A percentile compares a stretch with the other conserved stretches of the same genome.
These are phyloP conservation scores for Pissodes strobi DNA, from an alignment of 1,140 invertebrate species.

Conservation along the genomic window DNA sequence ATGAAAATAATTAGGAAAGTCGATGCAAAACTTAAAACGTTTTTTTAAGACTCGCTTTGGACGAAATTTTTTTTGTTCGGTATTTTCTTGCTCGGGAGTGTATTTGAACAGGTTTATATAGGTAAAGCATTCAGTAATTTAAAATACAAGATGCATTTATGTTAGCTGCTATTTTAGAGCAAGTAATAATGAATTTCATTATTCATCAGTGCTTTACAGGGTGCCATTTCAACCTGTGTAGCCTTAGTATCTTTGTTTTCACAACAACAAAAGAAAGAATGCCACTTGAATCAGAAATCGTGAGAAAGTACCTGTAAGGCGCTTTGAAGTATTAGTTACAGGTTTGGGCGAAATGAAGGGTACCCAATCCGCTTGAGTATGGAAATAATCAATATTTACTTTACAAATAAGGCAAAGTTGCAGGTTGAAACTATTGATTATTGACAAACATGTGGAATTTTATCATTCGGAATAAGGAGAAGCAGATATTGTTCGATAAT, in stretches of 20 bases:
- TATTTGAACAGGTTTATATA: too few species aligned
- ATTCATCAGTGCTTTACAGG: not conserved
- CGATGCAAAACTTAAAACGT: too few species aligned
- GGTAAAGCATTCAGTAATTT: too few species aligned
- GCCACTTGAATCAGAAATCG: slow-evolving; percentile 16
- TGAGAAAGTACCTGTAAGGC: slow-evolving; percentile 21
- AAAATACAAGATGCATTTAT: too few species aligned
- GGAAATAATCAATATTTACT: slow-evolving; percentile 26
- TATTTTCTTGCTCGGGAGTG: too few species aligned
- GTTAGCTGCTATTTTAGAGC: too few species aligned
- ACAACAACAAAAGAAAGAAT: slow-evolving; percentile 10
- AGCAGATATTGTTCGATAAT: too few species aligned
- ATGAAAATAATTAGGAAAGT: too few species aligned
- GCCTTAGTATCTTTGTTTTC: too few species aligned
- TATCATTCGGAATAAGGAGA: too few species aligned
- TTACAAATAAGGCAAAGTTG: slow-evolving; percentile 25
- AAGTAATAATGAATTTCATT: not conserved
- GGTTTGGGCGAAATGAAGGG: slow-evolving; percentile 15
- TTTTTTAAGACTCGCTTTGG: too few species aligned
- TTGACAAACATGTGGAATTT: slow-evolving; percentile 29
- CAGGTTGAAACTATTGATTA: slow-evolving; percentile 7
- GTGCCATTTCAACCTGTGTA: not conserved
- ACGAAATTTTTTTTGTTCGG: too few species aligned
- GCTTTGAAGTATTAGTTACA: slow-evolving; percentile 19
- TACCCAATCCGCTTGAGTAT: slow-evolving; percentile 15